Base-by-base conservation (phyloP, 2,888 invertebrate species). In the Phyllotreta cruciferae region DNA sequence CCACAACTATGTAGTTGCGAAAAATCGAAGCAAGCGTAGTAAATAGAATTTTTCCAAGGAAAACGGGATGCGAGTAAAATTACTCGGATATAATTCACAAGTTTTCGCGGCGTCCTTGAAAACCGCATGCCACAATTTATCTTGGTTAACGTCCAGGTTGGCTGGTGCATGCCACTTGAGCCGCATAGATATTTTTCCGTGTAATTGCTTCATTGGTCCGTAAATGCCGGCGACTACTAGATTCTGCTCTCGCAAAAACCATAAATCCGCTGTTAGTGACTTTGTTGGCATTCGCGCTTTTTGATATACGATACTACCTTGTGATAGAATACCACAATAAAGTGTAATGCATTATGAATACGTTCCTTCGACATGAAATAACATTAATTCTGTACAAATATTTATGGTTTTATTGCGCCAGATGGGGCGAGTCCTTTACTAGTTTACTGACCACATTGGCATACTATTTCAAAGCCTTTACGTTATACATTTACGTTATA, bases 381-480 rank as follows among this genome's bases (percentile, higher is more conserved):
- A 71, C 79, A 76, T 78, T 78, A 78, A 79, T 79, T 77, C 77
- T 76, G 76, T 78, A 77, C 78, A 80, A 80, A 79, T 80, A 79
- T 80, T 80, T 80, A 80, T 80, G 79, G 78, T 79, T 80, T 80
- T 80, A 81, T 80, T 80, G 75, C 79, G 71, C 78, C 80, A 80
- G 80, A 79, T 80, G 80, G 78, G 77, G 67, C 67, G 71, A 72
- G 71, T 64, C 56, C 60, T 71, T 73, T 60, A 64, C 71, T 72
- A 71, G 70, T 68, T 71, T 71, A 64, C 65, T 68, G 63, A 36
- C 11, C n/a, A 7, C 64, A 64, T 60, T 41, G 57, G 64, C 24
- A 24, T 24, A 4, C 24, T 24, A 3, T 24, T 4, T 24, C 2
- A 24, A 3, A 24, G 24, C 24, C 24, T 24, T 24, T 24, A 24